A percentile compares a stretch with the other conserved stretches of the same genome.
phyloP scores from a whole-genome alignment of 2,888 invertebrate species.

The Thysanoteuthis rhombus region DNA sequence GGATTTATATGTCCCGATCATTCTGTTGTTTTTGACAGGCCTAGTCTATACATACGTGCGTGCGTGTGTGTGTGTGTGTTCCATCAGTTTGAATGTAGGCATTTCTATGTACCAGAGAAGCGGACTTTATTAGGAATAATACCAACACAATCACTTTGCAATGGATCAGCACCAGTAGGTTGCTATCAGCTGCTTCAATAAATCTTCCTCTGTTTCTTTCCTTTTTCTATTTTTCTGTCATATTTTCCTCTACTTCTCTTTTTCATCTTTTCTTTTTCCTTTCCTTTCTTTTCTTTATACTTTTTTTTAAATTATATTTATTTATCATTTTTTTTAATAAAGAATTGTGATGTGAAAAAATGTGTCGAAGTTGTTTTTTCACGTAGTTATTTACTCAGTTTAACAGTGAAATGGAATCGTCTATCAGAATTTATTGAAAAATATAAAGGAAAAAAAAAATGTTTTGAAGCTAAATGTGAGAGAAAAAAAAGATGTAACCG shows the following conservation, averaged over 20 bases:
- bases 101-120: background rate
- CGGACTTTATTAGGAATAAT: background rate
- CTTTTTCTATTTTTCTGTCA: background rate
- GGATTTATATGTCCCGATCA: background rate
- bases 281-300: background rate
- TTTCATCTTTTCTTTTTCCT: background rate
- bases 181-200: slow-evolving; percentile 19
- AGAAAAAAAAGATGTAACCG: background rate
- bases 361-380: slow-evolving; percentile 25
- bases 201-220: background rate
- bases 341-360: slow-evolving; percentile 30
- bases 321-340: slow-evolving; percentile 25
- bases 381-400: background rate
- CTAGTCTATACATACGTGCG: background rate
- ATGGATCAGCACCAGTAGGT: background rate
- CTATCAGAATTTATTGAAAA: background rate
- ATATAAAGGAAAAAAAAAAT: background rate
- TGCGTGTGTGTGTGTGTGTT: background rate
- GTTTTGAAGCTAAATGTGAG: background rate
- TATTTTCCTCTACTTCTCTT: background rate
- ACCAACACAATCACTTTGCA: background rate
- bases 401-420: background rate
- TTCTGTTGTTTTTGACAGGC: background rate
- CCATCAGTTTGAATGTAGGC: background rate
- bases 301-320: slow-evolving; percentile 18